Base-by-base conservation (phyloP, 2,797 vertebrate species). In the Galaxias olidus region DNA sequence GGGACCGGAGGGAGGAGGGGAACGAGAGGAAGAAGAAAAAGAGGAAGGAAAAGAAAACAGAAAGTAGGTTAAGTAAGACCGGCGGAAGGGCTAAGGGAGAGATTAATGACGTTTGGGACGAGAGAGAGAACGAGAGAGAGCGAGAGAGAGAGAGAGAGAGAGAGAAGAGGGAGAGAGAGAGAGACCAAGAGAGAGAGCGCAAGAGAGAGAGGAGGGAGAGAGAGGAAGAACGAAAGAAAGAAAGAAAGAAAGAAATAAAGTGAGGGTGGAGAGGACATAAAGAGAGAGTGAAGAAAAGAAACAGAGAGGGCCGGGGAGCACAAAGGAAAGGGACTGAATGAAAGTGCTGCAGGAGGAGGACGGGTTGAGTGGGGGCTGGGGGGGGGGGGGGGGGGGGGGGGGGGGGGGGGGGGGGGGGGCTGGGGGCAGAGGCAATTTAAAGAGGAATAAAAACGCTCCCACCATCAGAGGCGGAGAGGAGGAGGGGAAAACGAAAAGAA, bases 31-130 rank as follows among this genome's bases (percentile, higher is more conserved):
- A 12, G 59, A 19, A n/a, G 30, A 59, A 30, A 8, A 57, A 11
- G 18, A 6, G 8, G 18, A 4, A 54, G 17, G 55, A 42, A 14
- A 20, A 17, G 61, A 41, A 43, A 73, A 81, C 83, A 81, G 78
- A 87, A 89, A 90, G 85, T 89, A 86, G 87, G 86, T 86, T 89
- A 88, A 88, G 81, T 88, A 81, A 84, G 78, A 86, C 79, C 84
- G 86, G 87, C 81, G 81, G 83, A 81, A 75, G 72, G 81, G 71
- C 79, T 81, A 71, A 84, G 82, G 77, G 83, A 87, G 82, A 84
- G 77, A 87, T 88, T 87, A 89, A 89, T 90, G 87, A 88, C 72
- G 70, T 68, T 77, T 50, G 82, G 72, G 86, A 66, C 60, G 52
- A 17, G 7, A 71, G 64, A 63, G 57, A 70, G 56, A 50, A 64